Conservation (phyloP, 1,140 invertebrate genomes). For the Diabrotica virgifera region DNA sequence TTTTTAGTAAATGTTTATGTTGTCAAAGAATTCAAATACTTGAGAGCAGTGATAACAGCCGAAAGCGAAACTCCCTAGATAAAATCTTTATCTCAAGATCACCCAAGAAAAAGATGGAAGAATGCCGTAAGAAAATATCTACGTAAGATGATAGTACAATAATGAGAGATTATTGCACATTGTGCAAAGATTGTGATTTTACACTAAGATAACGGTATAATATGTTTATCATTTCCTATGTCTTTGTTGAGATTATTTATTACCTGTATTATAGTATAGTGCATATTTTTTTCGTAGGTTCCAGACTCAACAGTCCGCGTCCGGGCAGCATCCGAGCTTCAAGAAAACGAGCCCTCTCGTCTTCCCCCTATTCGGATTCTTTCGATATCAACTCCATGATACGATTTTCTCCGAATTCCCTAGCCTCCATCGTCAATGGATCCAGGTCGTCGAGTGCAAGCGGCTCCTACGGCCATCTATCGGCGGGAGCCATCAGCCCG, state of each 20-base stretch:
- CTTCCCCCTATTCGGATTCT: slow-evolving; percentile 91
- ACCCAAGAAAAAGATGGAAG: too few species aligned
- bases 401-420: slow-evolving; percentile 88
- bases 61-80: too few species aligned
- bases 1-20: too few species aligned
- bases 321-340: slow-evolving; percentile 56
- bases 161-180: too few species aligned
- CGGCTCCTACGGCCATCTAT: slow-evolving; percentile 91
- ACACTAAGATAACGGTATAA: too few species aligned
- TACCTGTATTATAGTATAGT: not conserved
- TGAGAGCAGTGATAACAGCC: too few species aligned
- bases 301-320: slow-evolving; percentile 67
- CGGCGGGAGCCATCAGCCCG: slow-evolving; percentile 62
- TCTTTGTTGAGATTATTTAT: slow-evolving; percentile 4
- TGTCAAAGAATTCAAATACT: too few species aligned
- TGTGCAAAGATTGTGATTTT: too few species aligned
- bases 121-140: too few species aligned
- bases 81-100: too few species aligned
- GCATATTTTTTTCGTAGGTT: slow-evolving; percentile 54
- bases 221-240: too few species aligned
- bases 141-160: too few species aligned
- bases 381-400: slow-evolving; percentile 94
- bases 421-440: slow-evolving; percentile 87
- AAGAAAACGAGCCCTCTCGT: slow-evolving; percentile 87
- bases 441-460: slow-evolving; percentile 80